A percentile compares a stretch with the other conserved stretches of the same genome.
Conservation (phyloP, 1,140 invertebrate species). For the Orchesella cincta region DNA sequence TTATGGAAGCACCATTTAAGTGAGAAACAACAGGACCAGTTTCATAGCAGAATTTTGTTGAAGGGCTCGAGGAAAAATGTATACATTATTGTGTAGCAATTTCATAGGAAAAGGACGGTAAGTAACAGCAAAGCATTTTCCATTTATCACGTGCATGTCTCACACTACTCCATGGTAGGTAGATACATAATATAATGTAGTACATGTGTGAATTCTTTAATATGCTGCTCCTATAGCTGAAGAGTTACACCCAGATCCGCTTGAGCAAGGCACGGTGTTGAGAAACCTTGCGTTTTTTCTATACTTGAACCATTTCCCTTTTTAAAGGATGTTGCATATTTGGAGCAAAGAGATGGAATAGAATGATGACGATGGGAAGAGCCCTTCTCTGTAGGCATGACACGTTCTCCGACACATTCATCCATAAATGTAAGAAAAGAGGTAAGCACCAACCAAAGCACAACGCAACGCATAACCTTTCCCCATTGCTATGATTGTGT, state of each 20-base stretch:
- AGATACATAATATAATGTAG: no score
- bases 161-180: no score
- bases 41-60: not conserved
- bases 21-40: not conserved
- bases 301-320: no score
- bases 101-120: not conserved
- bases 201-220: no score
- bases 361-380: not conserved
- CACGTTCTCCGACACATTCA: constrained; percentile 7
- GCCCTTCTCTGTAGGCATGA: constrained; percentile 9
- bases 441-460: not conserved
- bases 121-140: constrained; percentile 1
- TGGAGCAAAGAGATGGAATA: not conserved
- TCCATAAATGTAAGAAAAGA: constrained; percentile 13
- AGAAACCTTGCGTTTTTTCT: no score
- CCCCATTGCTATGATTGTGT: not conserved
- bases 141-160: constrained; percentile 14
- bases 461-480: not conserved
- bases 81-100: not conserved
- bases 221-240: no score
- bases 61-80: not conserved
- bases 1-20: no score
- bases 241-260: no score
- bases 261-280: no score
- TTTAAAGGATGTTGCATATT: no score